Conservation (phyloP, 23 tunicate species). For the Pegea sp. region DNA sequence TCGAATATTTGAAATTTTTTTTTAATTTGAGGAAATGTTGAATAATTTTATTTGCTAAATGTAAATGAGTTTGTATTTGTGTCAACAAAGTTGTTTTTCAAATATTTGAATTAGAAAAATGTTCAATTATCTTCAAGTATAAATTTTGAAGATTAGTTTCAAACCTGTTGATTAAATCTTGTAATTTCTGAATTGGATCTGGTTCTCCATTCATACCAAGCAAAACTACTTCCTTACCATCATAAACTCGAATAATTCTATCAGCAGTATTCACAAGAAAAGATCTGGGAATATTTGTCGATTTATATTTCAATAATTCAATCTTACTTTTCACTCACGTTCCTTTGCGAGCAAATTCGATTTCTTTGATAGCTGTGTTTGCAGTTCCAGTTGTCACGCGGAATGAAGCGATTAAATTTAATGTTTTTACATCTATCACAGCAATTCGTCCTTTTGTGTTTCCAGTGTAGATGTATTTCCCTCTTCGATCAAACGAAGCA, state of each 20-base stretch:
- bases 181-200: constrained; percentile 81
- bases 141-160: too few species aligned
- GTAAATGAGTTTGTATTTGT: neutral
- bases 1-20: too few species aligned
- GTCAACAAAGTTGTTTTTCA: neutral
- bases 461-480: constrained; percentile 56
- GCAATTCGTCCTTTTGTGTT: constrained; percentile 70
- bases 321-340: too few species aligned
- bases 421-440: constrained; percentile 19
- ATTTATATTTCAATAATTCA: neutral
- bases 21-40: too few species aligned
- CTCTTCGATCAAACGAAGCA: constrained; percentile 85
- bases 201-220: constrained; percentile 76
- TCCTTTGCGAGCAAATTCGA: constrained; percentile 89
- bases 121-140: too few species aligned
- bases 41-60: too few species aligned
- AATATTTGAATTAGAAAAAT: too few species aligned
- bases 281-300: constrained; percentile 5
- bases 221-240: constrained; percentile 80
- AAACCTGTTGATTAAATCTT: constrained; percentile 56
- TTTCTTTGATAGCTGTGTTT: constrained; percentile 65
- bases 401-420: constrained; percentile 65
- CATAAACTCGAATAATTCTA: constrained; percentile 79
- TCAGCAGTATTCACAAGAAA: constrained; percentile 91
- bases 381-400: constrained; percentile 67